phyloP scores from a whole-genome alignment of 2,888 invertebrate genomes.

The Tetragonula carbonaria region DNA sequence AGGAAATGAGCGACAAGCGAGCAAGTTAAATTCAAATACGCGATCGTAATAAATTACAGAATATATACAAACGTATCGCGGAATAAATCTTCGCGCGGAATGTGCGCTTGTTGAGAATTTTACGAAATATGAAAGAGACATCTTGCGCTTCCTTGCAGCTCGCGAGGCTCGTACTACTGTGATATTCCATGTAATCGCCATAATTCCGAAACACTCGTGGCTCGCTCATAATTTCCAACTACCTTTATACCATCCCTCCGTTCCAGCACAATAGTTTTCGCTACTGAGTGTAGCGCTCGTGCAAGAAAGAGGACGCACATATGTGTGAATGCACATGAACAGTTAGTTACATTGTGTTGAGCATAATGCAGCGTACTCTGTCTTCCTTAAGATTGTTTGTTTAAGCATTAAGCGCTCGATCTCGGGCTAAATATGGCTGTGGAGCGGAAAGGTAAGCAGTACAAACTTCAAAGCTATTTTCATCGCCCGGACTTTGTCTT shows the following conservation, averaged over 20 bases:
- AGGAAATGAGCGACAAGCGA: too few relatives aligned
- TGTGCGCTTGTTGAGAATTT: background rate
- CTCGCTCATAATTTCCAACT: conserved; percentile 51
- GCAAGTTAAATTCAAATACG: background rate
- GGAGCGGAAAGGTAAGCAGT: background rate
- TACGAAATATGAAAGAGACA: conserved; percentile 21
- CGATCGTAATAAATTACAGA: conserved; percentile 61
- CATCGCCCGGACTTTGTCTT: too few relatives aligned
- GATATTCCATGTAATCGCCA: conserved; percentile 49
- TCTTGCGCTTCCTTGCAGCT: conserved; percentile 9
- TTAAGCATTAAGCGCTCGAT: conserved; percentile 41
- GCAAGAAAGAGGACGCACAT: background rate
- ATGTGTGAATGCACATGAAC: background rate
- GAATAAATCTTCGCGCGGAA: conserved; percentile 48
- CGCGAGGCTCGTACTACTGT: conserved; percentile 34
- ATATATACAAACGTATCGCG: conserved; percentile 24
- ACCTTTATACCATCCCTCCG: conserved; percentile 7
- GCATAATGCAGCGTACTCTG: conserved; percentile 31
- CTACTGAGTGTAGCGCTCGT: background rate
- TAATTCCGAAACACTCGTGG: conserved; percentile 57
- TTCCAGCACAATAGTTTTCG: background rate
- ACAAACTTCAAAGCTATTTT: conserved; percentile 1
- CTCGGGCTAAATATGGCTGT: conserved; percentile 36
- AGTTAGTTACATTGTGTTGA: conserved; percentile 10
- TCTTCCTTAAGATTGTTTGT: conserved; percentile 34